These are phyloP conservation scores for Thereva nobilitata DNA, from an alignment of 2,888 invertebrate species.

Conservation along the genomic window DNA sequence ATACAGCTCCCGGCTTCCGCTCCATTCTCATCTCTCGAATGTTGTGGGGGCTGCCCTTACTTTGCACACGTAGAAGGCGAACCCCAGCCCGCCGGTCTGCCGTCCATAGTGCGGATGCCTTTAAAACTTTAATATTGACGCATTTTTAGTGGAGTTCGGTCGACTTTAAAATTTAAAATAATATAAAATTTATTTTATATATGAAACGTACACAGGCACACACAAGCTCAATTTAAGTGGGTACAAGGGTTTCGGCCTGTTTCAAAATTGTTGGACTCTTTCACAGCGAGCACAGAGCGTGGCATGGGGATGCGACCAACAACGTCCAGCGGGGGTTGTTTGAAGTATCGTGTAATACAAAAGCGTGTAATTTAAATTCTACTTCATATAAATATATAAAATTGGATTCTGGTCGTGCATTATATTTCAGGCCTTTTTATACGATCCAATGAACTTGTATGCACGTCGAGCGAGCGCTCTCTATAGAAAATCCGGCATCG, in stretches of 20 bases:
- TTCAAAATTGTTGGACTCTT: conserved; percentile 28
- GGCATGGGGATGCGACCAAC: too few relatives aligned
- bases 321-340: background rate
- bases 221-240: background rate
- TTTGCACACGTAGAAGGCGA: background rate
- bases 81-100: too few relatives aligned
- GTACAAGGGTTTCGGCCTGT: conserved; percentile 22
- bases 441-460: conserved; percentile 1
- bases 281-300: too few relatives aligned
- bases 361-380: conserved; percentile 34
- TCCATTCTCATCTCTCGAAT: background rate
- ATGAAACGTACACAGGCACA: background rate
- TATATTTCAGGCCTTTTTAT: conserved; percentile 29
- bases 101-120: background rate
- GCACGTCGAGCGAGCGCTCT: too few relatives aligned
- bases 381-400: conserved; percentile 34
- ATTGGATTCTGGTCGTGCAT: conserved; percentile 33
- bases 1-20: background rate
- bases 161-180: conserved; percentile 33
- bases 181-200: conserved; percentile 34
- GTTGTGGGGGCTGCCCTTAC: background rate
- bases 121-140: conserved; percentile 27
- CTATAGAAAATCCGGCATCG: too few relatives aligned
- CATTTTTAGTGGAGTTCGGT: conserved; percentile 16
- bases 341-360: conserved; percentile 24